Percentiles rank a stretch among this genome's conserved stretches.
phyloP scores from a whole-genome alignment of 64 coral and sea anemone genomes.

The Orbicella faveolata region DNA sequence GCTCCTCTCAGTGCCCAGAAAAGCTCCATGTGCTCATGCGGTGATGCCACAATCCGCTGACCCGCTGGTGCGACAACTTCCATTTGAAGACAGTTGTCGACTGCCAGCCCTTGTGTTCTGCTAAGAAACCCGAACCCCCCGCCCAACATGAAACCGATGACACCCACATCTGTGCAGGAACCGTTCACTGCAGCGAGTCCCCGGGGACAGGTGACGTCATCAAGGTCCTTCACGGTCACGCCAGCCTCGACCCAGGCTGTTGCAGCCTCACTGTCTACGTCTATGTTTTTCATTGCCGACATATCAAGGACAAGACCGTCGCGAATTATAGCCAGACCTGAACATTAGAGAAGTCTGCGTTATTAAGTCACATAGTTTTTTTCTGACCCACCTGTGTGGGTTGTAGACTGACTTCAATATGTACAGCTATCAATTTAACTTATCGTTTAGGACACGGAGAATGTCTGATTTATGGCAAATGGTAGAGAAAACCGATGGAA shows the following conservation, averaged over 20 bases:
- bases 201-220: conserved; percentile 17
- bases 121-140: conserved; percentile 34
- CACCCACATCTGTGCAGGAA: conserved; percentile 5
- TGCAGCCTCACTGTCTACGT: not conserved
- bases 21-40: not conserved
- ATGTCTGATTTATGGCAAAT: too few relatives aligned
- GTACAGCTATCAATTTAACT: too few relatives aligned
- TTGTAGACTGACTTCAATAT: too few relatives aligned
- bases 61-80: conserved; percentile 1
- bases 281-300: not conserved
- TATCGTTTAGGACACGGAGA: too few relatives aligned
- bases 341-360: not conserved
- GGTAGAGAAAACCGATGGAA: too few relatives aligned
- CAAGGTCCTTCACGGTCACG: conserved; percentile 25
- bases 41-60: conserved; percentile 19
- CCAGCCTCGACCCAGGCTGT: conserved; percentile 37
- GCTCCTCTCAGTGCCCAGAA: conserved; percentile 27
- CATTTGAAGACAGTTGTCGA: conserved; percentile 36
- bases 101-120: conserved; percentile 14
- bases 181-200: conserved; percentile 33
- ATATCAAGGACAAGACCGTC: conserved; percentile 15
- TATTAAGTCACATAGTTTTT: too few relatives aligned
- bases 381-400: too few relatives aligned
- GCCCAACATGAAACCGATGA: not conserved
- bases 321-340: conserved; percentile 9